These are phyloP conservation scores for Teleiodes luculella DNA, from an alignment of 2,888 invertebrate species.

Conservation along the genomic window DNA sequence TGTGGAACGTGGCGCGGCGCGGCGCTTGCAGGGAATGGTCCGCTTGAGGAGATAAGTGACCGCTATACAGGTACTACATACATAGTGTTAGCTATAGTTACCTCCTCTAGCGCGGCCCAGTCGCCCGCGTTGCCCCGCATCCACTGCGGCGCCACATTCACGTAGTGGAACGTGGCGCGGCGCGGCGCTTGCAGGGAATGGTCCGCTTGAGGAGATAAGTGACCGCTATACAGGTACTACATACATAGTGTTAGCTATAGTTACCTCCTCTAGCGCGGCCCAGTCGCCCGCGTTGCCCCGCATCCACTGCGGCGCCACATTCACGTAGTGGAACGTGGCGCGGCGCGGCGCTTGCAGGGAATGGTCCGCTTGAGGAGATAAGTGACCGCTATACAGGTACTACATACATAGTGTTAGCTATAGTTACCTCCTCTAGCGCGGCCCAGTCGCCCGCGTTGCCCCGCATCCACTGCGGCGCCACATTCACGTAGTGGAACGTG, in stretches of 20 bases:
- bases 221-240: too few relatives aligned
- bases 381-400: too few relatives aligned
- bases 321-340: constrained; percentile 61
- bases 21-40: too few relatives aligned
- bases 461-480: constrained; percentile 59
- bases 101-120: constrained; percentile 66
- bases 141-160: constrained; percentile 65
- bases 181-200: constrained; percentile 56
- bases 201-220: too few relatives aligned
- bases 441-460: constrained; percentile 68
- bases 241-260: constrained; percentile 32
- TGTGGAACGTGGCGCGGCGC: constrained; percentile 52
- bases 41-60: too few relatives aligned
- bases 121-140: constrained; percentile 57
- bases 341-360: constrained; percentile 55
- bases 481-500: constrained; percentile 60
- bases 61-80: constrained; percentile 29
- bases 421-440: constrained; percentile 56
- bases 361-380: too few relatives aligned
- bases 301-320: constrained; percentile 62
- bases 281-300: constrained; percentile 63
- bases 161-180: constrained; percentile 58
- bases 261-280: constrained; percentile 63
- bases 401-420: constrained; percentile 32
- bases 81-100: constrained; percentile 29